Conservation (phyloP, 1,140 invertebrate genomes). For the Plectrocnemia conspersa region DNA sequence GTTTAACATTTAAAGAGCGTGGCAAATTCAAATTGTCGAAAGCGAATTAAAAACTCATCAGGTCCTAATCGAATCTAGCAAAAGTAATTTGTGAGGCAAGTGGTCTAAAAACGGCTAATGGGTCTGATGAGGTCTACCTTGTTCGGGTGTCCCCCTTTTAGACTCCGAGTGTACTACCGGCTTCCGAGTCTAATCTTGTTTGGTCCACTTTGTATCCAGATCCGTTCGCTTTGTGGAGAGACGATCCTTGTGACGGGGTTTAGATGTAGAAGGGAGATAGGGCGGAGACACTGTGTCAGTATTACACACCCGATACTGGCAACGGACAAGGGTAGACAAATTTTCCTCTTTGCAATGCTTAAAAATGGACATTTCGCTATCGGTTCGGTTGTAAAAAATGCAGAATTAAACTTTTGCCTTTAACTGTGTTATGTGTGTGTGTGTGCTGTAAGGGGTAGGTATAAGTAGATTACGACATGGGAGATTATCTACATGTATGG, state of each 20-base stretch:
- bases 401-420: not conserved
- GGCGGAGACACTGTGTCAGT: constrained; percentile 19
- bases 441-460: not conserved
- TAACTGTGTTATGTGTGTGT: not conserved
- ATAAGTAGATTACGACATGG: constrained; percentile 14
- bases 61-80: not conserved
- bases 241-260: not conserved
- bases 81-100: constrained; percentile 11
- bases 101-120: constrained; percentile 11
- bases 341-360: not conserved
- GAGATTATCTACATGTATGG: constrained; percentile 13
- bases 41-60: constrained; percentile 1
- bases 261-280: not conserved
- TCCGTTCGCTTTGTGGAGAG: constrained; percentile 30
- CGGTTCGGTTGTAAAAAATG: not conserved
- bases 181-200: constrained; percentile 32
- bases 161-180: constrained; percentile 6
- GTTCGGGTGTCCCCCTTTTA: not conserved
- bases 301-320: constrained; percentile 1
- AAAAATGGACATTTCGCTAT: not conserved
- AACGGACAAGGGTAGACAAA: constrained; percentile 20
- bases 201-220: constrained; percentile 33
- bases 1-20: too few species aligned
- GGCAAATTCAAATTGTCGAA: too few species aligned
- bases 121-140: constrained; percentile 15